Evolutionary conservation across 2,888 invertebrate species (phyloP).

Genomic region (Hipparchia sbordonii): DNA sequence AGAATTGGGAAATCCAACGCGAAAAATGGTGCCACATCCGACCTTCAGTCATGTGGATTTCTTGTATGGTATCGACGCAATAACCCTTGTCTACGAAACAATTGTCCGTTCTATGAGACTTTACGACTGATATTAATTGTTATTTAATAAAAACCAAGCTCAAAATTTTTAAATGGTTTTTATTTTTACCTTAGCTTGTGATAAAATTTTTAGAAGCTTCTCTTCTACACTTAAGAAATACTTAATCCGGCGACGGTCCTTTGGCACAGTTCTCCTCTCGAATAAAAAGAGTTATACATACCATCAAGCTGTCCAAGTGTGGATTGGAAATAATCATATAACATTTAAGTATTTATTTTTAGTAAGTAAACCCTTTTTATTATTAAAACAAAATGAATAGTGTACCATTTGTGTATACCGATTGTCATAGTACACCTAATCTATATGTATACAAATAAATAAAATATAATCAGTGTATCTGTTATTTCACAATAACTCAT

Average conservation of each 20-base stretch:
- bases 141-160: neutral
- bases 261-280: too few relatives aligned
- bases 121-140: neutral
- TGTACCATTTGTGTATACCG: neutral
- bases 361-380: neutral
- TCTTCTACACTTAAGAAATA: too few relatives aligned
- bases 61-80: constrained; percentile 85
- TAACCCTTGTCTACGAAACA: constrained; percentile 81
- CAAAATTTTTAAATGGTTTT: neutral
- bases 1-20: constrained; percentile 80
- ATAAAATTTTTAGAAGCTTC: too few relatives aligned
- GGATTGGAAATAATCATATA: neutral
- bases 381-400: neutral
- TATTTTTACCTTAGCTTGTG: neutral
- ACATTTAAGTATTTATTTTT: neutral
- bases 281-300: too few relatives aligned
- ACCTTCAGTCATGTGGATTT: constrained; percentile 88
- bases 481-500: too few relatives aligned
- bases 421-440: neutral
- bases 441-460: too few relatives aligned
- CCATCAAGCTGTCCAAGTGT: too few relatives aligned
- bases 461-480: too few relatives aligned
- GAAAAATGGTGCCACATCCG: constrained; percentile 79
- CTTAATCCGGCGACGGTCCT: too few relatives aligned
- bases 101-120: constrained; percentile 78